Conservation (phyloP, 2,888 invertebrate species). For the Ophion slaviceki region DNA sequence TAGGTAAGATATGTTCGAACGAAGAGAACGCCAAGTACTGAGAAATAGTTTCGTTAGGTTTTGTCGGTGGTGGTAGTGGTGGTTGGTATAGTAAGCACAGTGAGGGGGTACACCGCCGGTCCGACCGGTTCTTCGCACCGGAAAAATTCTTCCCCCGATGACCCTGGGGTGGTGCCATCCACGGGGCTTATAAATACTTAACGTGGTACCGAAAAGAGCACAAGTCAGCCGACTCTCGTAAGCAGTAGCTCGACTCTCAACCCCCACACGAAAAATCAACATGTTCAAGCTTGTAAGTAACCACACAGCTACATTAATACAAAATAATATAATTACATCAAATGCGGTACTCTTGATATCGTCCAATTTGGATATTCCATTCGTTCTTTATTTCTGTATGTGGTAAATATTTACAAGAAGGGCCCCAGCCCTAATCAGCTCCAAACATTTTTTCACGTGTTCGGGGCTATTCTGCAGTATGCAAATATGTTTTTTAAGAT, state of each 20-base stretch:
- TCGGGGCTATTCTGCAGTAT: too few species aligned
- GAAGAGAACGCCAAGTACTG: conserved; percentile 36
- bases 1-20: conserved; percentile 24
- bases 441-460: too few species aligned
- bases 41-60: conserved; percentile 46
- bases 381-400: too few species aligned
- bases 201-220: conserved; percentile 58
- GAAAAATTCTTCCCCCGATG: conserved; percentile 63
- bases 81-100: conserved; percentile 36
- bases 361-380: too few species aligned
- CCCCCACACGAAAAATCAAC: conserved; percentile 71
- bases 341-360: too few species aligned
- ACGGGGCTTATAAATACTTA: conserved; percentile 72
- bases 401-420: too few species aligned
- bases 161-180: conserved; percentile 71
- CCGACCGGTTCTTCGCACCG: conserved; percentile 62
- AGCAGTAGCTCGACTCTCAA: conserved; percentile 64
- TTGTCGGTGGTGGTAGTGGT: conserved; percentile 14
- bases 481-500: too few species aligned
- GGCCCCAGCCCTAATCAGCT: too few species aligned
- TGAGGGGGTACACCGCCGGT: conserved; percentile 56
- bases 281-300: conserved; percentile 85
- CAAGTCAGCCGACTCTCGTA: conserved; percentile 67
- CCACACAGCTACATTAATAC: background rate
- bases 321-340: background rate